Evolutionary conservation across 2,888 invertebrate genomes (phyloP), one percentile per base, ranked within the genome.

Genomic region (Aelia acuminata): DNA sequence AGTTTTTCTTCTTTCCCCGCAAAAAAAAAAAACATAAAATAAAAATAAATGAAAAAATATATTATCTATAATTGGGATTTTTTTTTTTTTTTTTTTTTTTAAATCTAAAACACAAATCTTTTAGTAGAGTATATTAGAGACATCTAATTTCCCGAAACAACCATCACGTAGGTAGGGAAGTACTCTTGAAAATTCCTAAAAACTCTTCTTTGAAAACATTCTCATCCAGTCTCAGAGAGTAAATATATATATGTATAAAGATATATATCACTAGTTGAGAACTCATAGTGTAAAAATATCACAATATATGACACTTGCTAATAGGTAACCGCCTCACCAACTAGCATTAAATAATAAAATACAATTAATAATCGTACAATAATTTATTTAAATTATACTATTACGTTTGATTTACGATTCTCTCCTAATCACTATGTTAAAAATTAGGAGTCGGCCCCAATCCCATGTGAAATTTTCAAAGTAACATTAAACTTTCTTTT

Each of bases 241-340:
- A 87, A 87, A 53, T 80, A 39, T 80, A 35, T 70, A 70, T 53
- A 35, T 70, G 35, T 53, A 53, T 70, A 35, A 35, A 70, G 63
- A 70, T 70, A 70, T 70, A 43, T 87, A 87, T 87, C 87, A 87
- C 87, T 87, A 87, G 87, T 87, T 87, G 18, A 70, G 63, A 87
- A 87, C 87, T 70, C 87, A 53, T 87, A 57, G 57, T 87, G 87
- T 87, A 87, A 87, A 87, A 87, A 87, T 87, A 87, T 87, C 87
- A 87, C 87, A 87, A 87, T 87, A 35, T 70, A 80, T 80, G 80
- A 63, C 63, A 63, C 70, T 87, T 87, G 43, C 70, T 87, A 87
- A 87, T 47, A 87, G 87, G 70, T 87, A 87, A 87, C 87, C 87
- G 26, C 39, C 43, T 87, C 87, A 87, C 87, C 87, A 70, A 48